These are phyloP conservation scores for Potorous gilbertii DNA, from an alignment of 2,797 vertebrate genomes.

Conservation along the genomic window DNA sequence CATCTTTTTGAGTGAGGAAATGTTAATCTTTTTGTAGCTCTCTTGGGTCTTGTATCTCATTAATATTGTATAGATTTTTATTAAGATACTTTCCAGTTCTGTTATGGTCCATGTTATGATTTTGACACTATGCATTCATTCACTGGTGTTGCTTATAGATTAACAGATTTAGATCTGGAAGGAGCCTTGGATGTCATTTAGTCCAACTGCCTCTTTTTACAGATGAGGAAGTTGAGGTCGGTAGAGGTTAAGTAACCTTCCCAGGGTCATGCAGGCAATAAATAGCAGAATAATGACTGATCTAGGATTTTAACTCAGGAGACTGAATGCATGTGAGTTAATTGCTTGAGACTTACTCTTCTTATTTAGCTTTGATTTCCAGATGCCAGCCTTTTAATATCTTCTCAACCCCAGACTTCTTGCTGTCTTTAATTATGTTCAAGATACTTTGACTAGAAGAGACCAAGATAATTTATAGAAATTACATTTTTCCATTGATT, in stretches of 20 bases:
- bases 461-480: not conserved
- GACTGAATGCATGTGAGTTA: not conserved
- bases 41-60: not conserved
- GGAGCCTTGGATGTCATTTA: not conserved
- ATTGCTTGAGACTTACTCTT: not conserved
- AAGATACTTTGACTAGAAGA: not conserved
- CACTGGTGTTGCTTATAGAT: not conserved
- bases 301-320: not conserved
- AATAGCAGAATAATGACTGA: not conserved
- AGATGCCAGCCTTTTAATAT: not conserved
- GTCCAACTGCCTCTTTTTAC: not conserved
- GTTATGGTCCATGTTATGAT: not conserved
- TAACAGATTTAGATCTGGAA: not conserved
- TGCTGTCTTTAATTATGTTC: not conserved
- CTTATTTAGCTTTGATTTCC: not conserved
- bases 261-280: not conserved
- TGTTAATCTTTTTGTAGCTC: not conserved
- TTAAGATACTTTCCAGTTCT: not conserved
- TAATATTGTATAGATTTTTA: not conserved
- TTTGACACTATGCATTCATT: not conserved
- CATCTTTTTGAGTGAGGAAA: not conserved
- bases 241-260: not conserved
- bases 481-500: not conserved
- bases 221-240: not conserved
- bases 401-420: not conserved